Evolutionary conservation across 2,888 invertebrate species (phyloP).

Genomic region (Drosophila pseudotalamancana): DNA sequence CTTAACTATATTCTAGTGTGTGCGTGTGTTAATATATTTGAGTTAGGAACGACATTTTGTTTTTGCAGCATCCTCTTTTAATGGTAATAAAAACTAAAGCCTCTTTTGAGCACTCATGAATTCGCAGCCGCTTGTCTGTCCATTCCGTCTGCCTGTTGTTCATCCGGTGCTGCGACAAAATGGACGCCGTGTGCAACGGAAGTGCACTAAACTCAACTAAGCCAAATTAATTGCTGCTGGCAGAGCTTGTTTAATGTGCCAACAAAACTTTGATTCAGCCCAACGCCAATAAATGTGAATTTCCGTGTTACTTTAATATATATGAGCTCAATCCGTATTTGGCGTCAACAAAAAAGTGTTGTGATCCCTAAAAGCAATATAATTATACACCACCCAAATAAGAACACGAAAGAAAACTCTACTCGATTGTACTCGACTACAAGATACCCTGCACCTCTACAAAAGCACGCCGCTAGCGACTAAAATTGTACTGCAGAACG

Average conservation of each 20-base stretch:
- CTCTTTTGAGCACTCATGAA: slow-evolving; percentile 71
- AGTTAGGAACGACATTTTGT: slow-evolving; percentile 75
- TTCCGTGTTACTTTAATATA: slow-evolving; percentile 15
- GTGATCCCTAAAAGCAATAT: background rate
- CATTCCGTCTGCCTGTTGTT: slow-evolving; percentile 19
- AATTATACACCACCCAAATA: no score
- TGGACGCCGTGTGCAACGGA: slow-evolving; percentile 77
- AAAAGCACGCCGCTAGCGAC: no score
- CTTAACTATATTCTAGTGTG: slow-evolving; percentile 17
- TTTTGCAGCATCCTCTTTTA: slow-evolving; percentile 59
- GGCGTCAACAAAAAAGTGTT: background rate
- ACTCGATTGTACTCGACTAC: no score
- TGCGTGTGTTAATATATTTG: slow-evolving; percentile 67
- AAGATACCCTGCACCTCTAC: no score
- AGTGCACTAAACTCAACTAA: slow-evolving; percentile 78
- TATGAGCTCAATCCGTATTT: background rate
- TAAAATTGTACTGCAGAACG: no score
- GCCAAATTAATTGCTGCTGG: slow-evolving; percentile 74
- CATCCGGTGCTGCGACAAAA: slow-evolving; percentile 75
- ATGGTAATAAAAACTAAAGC: slow-evolving; percentile 78
- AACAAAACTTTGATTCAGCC: slow-evolving; percentile 74
- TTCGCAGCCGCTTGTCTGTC: slow-evolving; percentile 29
- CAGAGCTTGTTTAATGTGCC: slow-evolving; percentile 72
- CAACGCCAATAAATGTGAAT: slow-evolving; percentile 25
- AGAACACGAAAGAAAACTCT: no score